A percentile compares a stretch with the other conserved stretches of the same genome.
These are phyloP conservation scores for Hemiscyllium ocellatum DNA, from an alignment of 2,113 vertebrate species.

Conservation along the genomic window DNA sequence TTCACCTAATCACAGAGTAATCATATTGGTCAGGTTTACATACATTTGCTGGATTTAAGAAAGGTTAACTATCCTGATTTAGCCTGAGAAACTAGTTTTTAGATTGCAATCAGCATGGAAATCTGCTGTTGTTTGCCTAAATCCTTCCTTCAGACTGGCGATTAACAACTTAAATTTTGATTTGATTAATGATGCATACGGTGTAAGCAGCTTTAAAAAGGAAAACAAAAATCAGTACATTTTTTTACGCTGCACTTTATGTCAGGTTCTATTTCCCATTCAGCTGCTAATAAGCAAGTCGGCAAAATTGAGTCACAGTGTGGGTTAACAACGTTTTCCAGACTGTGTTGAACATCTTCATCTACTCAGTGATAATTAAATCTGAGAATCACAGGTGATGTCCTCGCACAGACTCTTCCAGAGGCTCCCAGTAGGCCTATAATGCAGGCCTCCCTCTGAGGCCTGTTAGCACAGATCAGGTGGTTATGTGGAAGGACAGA, in stretches of 20 bases:
- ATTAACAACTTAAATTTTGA: constrained; percentile 74
- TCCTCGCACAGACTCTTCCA: constrained; percentile 61
- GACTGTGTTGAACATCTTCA: constrained; percentile 65
- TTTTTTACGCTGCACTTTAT: constrained; percentile 48
- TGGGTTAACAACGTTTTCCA: constrained; percentile 48
- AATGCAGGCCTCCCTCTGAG: constrained; percentile 68
- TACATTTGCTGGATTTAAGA: constrained; percentile 57
- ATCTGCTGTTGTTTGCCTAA: constrained; percentile 71
- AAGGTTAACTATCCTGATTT: constrained; percentile 69
- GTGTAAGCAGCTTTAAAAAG: constrained; percentile 77
- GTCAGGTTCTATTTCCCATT: background rate
- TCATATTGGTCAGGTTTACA: constrained; percentile 17
- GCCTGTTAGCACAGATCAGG: constrained; percentile 88
- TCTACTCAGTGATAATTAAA: constrained; percentile 75
- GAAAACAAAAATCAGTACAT: constrained; percentile 54
- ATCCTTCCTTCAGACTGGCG: constrained; percentile 69
- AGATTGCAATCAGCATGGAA: constrained; percentile 73
- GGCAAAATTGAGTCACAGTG: background rate
- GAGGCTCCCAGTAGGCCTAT: constrained; percentile 63
- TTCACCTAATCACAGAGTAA: constrained; percentile 25
- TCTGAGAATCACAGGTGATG: constrained; percentile 75
- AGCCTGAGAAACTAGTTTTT: constrained; percentile 67
- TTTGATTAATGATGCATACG: constrained; percentile 68
- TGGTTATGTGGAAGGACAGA: constrained; percentile 81
- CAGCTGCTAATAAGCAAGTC: background rate